Evolutionary conservation across 2,888 invertebrate species (phyloP).

Genomic region (Agrochola litura): DNA sequence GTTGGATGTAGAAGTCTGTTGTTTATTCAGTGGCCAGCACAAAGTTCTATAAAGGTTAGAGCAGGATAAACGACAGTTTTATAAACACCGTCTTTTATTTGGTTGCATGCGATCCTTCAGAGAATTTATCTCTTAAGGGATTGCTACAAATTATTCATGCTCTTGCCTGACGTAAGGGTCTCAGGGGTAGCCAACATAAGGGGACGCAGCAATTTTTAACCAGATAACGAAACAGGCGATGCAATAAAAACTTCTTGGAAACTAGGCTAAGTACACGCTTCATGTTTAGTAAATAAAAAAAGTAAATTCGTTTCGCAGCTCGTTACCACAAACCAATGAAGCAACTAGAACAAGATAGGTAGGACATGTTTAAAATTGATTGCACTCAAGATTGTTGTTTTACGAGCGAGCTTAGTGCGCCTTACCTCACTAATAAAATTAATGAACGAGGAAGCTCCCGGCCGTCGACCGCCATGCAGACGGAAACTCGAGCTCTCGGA

Average conservation of each 20-base stretch:
- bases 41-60: constrained; percentile 39
- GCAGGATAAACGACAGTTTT: constrained; percentile 35
- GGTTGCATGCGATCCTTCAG: constrained; percentile 19
- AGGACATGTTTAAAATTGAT: constrained; percentile 59
- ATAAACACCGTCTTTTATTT: constrained; percentile 34
- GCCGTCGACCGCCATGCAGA: constrained; percentile 36
- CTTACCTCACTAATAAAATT: constrained; percentile 62
- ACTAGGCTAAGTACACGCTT: constrained; percentile 15
- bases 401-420: constrained; percentile 53
- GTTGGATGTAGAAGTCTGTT: constrained; percentile 39
- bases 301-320: constrained; percentile 30
- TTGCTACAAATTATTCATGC: constrained; percentile 52
- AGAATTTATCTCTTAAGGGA: constrained; percentile 28
- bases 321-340: constrained; percentile 28
- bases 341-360: constrained; percentile 26
- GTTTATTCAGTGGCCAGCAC: constrained; percentile 45
- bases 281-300: constrained; percentile 37
- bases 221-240: neutral
- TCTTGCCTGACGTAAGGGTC: constrained; percentile 18
- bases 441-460: constrained; percentile 56
- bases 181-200: constrained; percentile 7
- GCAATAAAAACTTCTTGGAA: constrained; percentile 22
- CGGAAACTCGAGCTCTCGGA: constrained; percentile 48
- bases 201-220: neutral
- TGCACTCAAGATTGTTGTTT: constrained; percentile 59